Percentiles rank a stretch among this genome's conserved stretches.
Conservation (phyloP, 2,797 vertebrate species). For the Myotis findleyi region DNA sequence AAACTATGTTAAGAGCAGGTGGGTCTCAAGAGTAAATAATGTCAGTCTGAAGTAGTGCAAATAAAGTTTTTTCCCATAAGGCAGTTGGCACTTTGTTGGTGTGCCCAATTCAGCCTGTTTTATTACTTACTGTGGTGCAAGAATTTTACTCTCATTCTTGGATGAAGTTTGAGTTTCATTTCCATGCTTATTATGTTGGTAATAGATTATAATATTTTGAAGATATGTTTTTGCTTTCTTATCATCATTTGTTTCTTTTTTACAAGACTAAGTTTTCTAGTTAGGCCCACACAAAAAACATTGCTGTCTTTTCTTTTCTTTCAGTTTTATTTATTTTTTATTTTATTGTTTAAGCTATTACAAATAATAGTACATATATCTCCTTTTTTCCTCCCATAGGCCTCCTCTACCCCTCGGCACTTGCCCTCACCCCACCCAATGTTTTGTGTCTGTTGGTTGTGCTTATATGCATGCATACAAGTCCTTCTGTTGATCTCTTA, state of each 20-base stretch:
- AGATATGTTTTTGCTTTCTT: slow-evolving; percentile 39
- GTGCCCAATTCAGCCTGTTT: slow-evolving; percentile 3
- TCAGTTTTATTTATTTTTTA: no score
- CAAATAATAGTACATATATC: no score
- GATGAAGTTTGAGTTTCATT: slow-evolving; percentile 32
- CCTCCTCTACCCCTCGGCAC: no score
- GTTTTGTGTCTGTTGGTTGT: no score
- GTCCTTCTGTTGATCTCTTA: no score
- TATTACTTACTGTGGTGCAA: background rate
- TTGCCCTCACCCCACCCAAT: no score
- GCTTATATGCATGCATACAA: no score
- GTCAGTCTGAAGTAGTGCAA: slow-evolving; percentile 59
- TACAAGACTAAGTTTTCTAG: slow-evolving; percentile 32
- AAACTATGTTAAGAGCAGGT: slow-evolving; percentile 78
- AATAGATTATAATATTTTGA: background rate
- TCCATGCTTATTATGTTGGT: background rate
- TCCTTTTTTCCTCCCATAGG: no score
- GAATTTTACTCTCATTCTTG: slow-evolving; percentile 42
- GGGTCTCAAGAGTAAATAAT: slow-evolving; percentile 73
- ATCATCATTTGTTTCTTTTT: slow-evolving; percentile 48
- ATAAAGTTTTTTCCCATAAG: slow-evolving; percentile 50
- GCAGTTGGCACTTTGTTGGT: slow-evolving; percentile 57
- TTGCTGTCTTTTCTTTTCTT: no score
- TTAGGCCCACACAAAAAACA: slow-evolving; percentile 35
- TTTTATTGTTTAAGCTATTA: no score